Evolutionary conservation across 1,140 invertebrate genomes (phyloP), one percentile per base, ranked within the genome.

Genomic region (Wiebesia pumilae): DNA sequence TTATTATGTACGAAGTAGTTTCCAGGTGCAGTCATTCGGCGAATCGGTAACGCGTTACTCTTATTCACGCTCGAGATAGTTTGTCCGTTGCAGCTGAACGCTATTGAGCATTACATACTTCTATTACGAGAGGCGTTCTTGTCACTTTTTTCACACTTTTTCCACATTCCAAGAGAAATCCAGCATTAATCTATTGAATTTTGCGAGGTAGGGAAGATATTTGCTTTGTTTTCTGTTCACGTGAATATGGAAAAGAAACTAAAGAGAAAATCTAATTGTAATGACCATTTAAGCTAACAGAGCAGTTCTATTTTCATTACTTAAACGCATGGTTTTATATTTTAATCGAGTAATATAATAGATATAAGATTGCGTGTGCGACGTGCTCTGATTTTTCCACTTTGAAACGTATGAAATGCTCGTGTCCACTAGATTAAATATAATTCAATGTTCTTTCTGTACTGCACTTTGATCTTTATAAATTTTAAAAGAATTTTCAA

Each of bases 21-120:
- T 27, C 30, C 40, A 47, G 35, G 30, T 47, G 73, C 27, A 77
- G 27, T 43, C 38, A 75, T 43, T 75, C 38, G 71, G 19, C 27
- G 71, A 40, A 77, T 77, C 73, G 43, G 35, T 43, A 47, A 47
- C 21, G 38, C n/a, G 6, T 77, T 51, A 43, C 30, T 77, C 16
- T 47, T 77, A 47, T 77, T 47, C 35, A n/a, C 73, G 73, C 73
- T 77, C 35, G 73, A 77, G 14, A 77, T 77, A 77, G 2, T 77
- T 77, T 77, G 10, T 47, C 6, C n/a, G 4, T 43, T 47, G 0
- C 1, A n/a, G 35, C 10, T 77, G 47, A 47, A n/a, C 40, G 6
- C 16, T 47, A n/a, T 27, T 47, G 27, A 30, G 9, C n/a, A 77
- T 77, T 77, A 77, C 73, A 51, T 47, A 30, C n/a, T 47, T 38